Conservation (phyloP, 1,140 invertebrate species). For the Neodiprion pinetum region DNA sequence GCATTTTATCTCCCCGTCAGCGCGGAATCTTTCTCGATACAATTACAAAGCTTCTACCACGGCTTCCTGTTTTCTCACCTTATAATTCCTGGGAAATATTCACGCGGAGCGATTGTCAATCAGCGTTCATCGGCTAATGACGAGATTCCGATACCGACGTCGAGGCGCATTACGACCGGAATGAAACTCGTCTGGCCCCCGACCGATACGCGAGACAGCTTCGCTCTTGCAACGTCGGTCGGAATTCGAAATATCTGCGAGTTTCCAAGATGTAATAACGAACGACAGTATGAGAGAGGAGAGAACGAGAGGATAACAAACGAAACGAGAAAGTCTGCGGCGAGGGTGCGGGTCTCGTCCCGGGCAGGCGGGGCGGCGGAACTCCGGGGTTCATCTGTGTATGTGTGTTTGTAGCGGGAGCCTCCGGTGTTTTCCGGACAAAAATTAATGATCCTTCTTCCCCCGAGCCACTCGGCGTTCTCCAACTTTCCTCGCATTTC, state of each 20-base stretch:
- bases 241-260: slow-evolving; percentile 60
- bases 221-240: slow-evolving; percentile 42
- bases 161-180: not conserved
- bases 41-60: too few species aligned
- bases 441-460: slow-evolving; percentile 54
- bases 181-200: not conserved
- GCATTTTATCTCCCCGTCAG: too few species aligned
- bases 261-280: slow-evolving; percentile 60
- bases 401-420: not conserved
- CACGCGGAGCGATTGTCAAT: not conserved
- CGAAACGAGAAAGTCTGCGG: slow-evolving; percentile 55
- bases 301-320: slow-evolving; percentile 47
- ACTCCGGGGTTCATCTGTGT: not conserved
- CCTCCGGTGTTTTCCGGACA: slow-evolving; percentile 42
- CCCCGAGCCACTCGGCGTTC: slow-evolving; percentile 47
- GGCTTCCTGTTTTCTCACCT: too few species aligned
- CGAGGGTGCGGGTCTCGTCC: slow-evolving; percentile 16
- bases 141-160: slow-evolving; percentile 2
- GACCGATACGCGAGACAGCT: slow-evolving; percentile 17
- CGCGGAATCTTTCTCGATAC: too few species aligned
- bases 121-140: not conserved
- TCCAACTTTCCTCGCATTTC: slow-evolving; percentile 54
- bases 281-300: slow-evolving; percentile 47
- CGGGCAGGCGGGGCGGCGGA: slow-evolving; percentile 30
- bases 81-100: too few species aligned